These are phyloP conservation scores for Autographa pulchrina DNA, from an alignment of 2,888 invertebrate species.

Conservation along the genomic window DNA sequence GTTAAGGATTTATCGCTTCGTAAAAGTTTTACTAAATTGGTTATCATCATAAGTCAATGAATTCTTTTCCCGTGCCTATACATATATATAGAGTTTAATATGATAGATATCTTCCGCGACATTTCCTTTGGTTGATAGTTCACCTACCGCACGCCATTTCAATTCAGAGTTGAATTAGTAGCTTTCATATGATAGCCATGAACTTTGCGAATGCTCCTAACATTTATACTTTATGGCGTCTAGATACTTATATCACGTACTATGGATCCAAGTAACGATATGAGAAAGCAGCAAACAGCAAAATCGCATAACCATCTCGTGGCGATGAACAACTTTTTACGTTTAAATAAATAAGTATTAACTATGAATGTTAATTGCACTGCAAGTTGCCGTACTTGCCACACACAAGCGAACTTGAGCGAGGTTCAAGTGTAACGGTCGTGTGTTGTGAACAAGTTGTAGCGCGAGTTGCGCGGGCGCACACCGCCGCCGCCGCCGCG, in stretches of 20 bases:
- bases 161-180: not conserved
- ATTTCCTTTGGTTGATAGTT: not conserved
- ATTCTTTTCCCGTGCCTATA: no score
- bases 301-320: not conserved
- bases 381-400: not conserved
- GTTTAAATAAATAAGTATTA: not conserved
- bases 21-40: no score
- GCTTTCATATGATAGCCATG: not conserved
- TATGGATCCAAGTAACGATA: not conserved
- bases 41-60: no score
- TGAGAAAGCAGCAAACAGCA: not conserved
- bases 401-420: slow-evolving; percentile 8
- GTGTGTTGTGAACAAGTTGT: slow-evolving; percentile 13
- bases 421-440: slow-evolving; percentile 34
- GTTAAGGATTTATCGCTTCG: no score
- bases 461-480: slow-evolving; percentile 16
- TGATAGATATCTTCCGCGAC: not conserved
- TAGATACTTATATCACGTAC: not conserved
- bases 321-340: not conserved
- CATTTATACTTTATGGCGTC: not conserved
- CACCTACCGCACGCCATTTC: not conserved
- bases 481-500: slow-evolving; percentile 53
- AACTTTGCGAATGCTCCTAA: not conserved
- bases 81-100: not conserved
- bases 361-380: slow-evolving; percentile 15